Base-by-base conservation (phyloP, 1,140 invertebrate species). In the Diplogasteroides magnus region DNA sequence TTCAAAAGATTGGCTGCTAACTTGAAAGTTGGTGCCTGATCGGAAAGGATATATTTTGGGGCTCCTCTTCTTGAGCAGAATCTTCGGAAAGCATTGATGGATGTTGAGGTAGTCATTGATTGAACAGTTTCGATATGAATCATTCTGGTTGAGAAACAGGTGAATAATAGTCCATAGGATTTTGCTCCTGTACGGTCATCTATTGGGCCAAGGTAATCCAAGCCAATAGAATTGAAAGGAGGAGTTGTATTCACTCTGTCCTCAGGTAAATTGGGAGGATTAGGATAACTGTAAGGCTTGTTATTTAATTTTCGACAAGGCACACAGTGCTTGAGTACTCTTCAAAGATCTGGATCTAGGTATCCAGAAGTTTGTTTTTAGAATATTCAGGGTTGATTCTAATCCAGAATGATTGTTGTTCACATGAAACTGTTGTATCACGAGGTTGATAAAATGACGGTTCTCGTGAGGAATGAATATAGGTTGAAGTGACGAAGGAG, bases 11-110 rank as follows among this genome's bases (percentile, higher is more conserved):
- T 61, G n/a, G 6, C n/a, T 6, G 59, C 59, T n/a, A 61, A 26
- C n/a, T 61, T 61, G 25, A 61, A 29, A 26, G 25, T 26, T n/a
- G 59, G 6, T n/a, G 59, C 59, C 59, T 61, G 3, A 29, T 61
- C 59, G 59, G 59, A 61, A 11, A n/a, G 3, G 15, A 61, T n/a
- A 29, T 26, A n/a, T 6, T 6, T n/a, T 3, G 59, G 59, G 6
- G 25, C 15, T 61, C 59, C 59, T 26, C 59, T 26, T 26, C 59
- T 26, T 11, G 59, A 15, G 59, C 25, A 26, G n/a, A 61, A 61
- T 61, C 59, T 48, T 11, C 37, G 37, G 19, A 48, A 48, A 19
- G 37, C 37, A 19, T 11, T 11, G 6, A 26, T 26, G 59, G n/a
- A 61, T 15, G 59, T 26, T 3, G 25, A 26, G 3, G 28, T 3